Evolutionary conservation across 2,113 vertebrate species (phyloP).

Genomic region (Petromus typicus): DNA sequence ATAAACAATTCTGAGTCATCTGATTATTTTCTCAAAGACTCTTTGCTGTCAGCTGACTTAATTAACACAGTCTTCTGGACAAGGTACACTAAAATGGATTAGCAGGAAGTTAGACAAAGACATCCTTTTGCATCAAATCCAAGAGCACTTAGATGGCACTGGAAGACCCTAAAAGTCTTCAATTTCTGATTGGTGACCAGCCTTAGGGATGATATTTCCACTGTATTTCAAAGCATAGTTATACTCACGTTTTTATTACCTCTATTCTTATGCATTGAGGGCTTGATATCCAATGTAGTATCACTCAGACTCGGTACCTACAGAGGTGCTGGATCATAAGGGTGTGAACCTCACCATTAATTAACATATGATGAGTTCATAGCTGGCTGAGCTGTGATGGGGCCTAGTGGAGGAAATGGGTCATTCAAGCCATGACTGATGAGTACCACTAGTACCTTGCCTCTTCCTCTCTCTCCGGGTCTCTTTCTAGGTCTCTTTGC

Average conservation of each 20-base stretch:
- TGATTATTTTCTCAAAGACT: neutral
- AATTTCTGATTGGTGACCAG: neutral
- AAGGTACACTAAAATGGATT: neutral
- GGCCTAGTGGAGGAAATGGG: neutral
- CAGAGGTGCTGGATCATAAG: neutral
- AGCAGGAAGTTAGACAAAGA: neutral
- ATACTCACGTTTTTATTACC: neutral
- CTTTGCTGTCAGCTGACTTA: neutral
- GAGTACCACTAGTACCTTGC: neutral
- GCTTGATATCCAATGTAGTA: neutral
- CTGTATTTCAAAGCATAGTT: neutral
- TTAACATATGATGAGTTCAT: neutral
- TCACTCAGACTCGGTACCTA: neutral
- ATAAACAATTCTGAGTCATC: neutral
- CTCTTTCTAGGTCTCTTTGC: neutral
- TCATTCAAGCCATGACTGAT: neutral
- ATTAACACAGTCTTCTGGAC: neutral
- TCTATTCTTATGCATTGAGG: neutral
- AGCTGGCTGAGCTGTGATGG: neutral
- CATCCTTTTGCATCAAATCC: constrained; percentile 13
- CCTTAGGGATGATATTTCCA: neutral
- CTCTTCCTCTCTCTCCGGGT: neutral
- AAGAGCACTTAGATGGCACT: neutral
- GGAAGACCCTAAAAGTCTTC: neutral
- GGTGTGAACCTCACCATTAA: neutral